phyloP scores from a whole-genome alignment of 2,797 vertebrate species.

The Aotus griseimembra region DNA sequence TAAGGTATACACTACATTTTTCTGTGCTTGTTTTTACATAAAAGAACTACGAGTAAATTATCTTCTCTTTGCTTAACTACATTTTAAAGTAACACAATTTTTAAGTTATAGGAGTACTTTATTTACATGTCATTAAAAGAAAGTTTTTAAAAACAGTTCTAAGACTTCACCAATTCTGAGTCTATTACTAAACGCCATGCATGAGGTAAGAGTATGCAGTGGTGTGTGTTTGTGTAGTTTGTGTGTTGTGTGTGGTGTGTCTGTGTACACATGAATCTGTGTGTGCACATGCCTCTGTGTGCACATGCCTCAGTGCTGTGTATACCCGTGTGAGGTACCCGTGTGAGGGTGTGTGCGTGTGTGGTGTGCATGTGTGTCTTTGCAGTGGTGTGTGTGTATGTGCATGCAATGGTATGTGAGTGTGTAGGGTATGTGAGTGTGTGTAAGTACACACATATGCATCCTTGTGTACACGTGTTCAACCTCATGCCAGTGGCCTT shows the following conservation, averaged over 20 bases:
- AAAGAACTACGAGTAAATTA: background rate
- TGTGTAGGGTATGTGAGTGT: no score
- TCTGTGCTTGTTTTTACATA: background rate
- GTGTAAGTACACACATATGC: background rate
- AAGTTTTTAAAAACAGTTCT: background rate
- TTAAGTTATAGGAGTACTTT: background rate
- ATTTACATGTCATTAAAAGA: background rate
- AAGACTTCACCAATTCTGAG: background rate
- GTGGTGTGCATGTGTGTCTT: background rate
- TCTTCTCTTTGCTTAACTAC: background rate
- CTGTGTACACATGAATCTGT: background rate
- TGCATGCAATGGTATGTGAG: no score
- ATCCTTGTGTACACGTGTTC: background rate
- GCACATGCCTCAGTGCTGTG: background rate
- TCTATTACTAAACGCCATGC: background rate
- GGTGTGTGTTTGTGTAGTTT: background rate
- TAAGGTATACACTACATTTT: background rate
- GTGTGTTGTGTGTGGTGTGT: background rate
- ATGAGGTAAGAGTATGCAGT: background rate
- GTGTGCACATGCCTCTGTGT: background rate
- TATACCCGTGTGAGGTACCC: background rate
- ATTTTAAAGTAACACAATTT: background rate
- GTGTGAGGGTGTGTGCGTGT: background rate
- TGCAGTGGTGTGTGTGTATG: background rate
- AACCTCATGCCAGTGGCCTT: no score